Conservation (phyloP, 53 echinoderm and acorn worm genomes). For the Actinopyga echinites region DNA sequence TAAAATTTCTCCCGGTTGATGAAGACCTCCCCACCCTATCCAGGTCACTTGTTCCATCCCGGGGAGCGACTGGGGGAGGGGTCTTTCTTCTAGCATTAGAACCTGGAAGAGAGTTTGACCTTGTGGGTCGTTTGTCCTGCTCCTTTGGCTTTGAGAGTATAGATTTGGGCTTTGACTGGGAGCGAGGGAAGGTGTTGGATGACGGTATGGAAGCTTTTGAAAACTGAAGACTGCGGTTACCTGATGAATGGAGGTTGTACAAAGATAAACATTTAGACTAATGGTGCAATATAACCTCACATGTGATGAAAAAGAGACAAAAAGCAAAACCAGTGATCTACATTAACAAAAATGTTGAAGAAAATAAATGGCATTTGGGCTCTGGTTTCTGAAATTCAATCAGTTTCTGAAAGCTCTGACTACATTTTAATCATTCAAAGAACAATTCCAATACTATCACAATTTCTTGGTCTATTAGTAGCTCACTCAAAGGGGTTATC, state of each 20-base stretch:
- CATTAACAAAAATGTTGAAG: too few relatives aligned
- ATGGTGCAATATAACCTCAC: too few relatives aligned
- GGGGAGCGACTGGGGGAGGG: slow-evolving; percentile 90
- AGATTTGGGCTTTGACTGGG: slow-evolving; percentile 31
- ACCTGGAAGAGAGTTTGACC: slow-evolving; percentile 3
- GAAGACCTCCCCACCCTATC: slow-evolving; percentile 34
- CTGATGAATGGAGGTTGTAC: not conserved
- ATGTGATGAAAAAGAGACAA: too few relatives aligned
- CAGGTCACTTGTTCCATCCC: slow-evolving; percentile 42
- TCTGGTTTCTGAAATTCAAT: too few relatives aligned
- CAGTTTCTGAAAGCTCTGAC: too few relatives aligned
- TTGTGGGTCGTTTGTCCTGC: not conserved
- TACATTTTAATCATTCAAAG: too few relatives aligned
- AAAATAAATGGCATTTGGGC: too few relatives aligned
- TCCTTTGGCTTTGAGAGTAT: slow-evolving; percentile 40
- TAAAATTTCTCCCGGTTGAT: slow-evolving; percentile 21
- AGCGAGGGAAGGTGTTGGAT: slow-evolving; percentile 21
- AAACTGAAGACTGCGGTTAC: not conserved
- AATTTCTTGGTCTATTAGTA: too few relatives aligned
- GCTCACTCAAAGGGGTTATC: too few relatives aligned
- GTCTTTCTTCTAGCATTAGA: slow-evolving; percentile 32
- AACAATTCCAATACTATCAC: too few relatives aligned
- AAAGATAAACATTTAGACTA: too few relatives aligned
- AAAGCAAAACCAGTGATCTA: too few relatives aligned
- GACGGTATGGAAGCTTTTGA: slow-evolving; percentile 21